Conservation (phyloP, 2,888 invertebrate genomes). For the Drosophila maculinotata region DNA sequence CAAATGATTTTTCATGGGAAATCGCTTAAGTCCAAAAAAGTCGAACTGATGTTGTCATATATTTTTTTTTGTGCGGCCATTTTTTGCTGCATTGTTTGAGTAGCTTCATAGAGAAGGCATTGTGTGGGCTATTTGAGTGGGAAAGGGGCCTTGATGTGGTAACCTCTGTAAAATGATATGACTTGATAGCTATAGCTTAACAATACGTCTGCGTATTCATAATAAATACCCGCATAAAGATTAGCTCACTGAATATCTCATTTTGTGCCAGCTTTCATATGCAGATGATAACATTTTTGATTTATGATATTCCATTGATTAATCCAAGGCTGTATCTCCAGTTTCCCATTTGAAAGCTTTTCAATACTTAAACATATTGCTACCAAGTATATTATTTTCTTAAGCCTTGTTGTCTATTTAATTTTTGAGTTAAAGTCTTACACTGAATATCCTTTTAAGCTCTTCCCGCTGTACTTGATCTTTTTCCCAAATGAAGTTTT, state of each 20-base stretch:
- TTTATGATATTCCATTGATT: conserved; percentile 20
- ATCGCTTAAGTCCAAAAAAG: conserved; percentile 54
- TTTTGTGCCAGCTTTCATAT: conserved; percentile 35
- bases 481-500: conserved; percentile 18
- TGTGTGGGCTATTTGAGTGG: conserved; percentile 35
- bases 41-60: conserved; percentile 37
- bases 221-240: conserved; percentile 38
- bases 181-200: conserved; percentile 12
- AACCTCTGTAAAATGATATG: conserved; percentile 39
- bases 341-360: background rate
- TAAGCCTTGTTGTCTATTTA: background rate
- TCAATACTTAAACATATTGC: too few relatives aligned
- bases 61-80: conserved; percentile 27
- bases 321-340: conserved; percentile 9
- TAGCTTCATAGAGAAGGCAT: conserved; percentile 6
- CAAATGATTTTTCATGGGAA: conserved; percentile 58
- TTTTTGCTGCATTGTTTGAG: conserved; percentile 18
- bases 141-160: conserved; percentile 24
- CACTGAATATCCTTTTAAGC: conserved; percentile 8
- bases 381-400: background rate
- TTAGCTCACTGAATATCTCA: conserved; percentile 45
- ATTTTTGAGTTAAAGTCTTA: background rate
- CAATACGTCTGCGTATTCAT: conserved; percentile 20
- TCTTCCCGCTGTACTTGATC: background rate
- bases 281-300: conserved; percentile 27